Conservation (phyloP, 2,888 invertebrate species). For the Meghimatium bilineatum region DNA sequence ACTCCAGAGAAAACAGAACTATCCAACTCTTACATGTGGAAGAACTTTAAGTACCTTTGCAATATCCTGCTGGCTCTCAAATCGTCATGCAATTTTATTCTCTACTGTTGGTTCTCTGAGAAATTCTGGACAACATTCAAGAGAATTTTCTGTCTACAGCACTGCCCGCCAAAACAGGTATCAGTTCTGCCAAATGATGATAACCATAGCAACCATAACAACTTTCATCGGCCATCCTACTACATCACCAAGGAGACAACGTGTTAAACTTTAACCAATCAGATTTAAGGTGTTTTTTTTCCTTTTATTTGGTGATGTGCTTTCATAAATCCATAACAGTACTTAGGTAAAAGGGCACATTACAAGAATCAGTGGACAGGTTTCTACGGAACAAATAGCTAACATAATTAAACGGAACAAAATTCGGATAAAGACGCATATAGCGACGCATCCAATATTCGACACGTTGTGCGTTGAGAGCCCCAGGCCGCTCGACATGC, state of each 20-base stretch:
- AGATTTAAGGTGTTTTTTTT: neutral
- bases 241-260: conserved; percentile 57
- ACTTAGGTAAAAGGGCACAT: no score
- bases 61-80: conserved; percentile 67
- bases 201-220: conserved; percentile 56
- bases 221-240: conserved; percentile 55
- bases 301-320: no score
- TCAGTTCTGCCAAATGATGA: conserved; percentile 55
- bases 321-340: no score
- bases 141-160: conserved; percentile 67
- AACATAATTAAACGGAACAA: no score
- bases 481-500: no score
- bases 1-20: conserved; percentile 17
- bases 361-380: no score
- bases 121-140: conserved; percentile 76
- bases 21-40: neutral
- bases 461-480: no score
- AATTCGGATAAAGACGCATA: no score
- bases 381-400: no score
- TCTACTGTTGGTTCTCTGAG: conserved; percentile 77
- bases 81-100: conserved; percentile 74
- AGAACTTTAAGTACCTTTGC: conserved; percentile 1
- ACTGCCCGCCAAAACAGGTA: conserved; percentile 56
- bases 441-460: no score
- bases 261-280: conserved; percentile 35